Evolutionary conservation across 1,140 invertebrate genomes (phyloP).

Genomic region (Tetranychus cinnabarinus): DNA sequence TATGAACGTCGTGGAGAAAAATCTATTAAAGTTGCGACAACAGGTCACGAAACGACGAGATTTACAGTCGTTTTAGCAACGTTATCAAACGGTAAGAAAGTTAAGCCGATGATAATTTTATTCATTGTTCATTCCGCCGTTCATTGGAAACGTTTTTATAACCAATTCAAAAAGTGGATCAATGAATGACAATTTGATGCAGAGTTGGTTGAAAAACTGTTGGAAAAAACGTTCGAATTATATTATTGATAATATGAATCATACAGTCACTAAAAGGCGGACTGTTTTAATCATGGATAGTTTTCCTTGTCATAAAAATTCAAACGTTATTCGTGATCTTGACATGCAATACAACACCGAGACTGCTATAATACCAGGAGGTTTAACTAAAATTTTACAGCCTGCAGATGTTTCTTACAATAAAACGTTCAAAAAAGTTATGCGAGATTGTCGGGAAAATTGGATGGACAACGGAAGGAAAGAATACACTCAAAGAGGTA

Average conservation of each 20-base stretch:
- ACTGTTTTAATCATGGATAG: neutral
- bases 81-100: neutral
- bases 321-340: neutral
- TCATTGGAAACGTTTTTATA: neutral
- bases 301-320: neutral
- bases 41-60: neutral
- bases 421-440: neutral
- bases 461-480: neutral
- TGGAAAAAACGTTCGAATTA: neutral
- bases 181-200: neutral
- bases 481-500: neutral
- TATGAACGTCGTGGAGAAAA: neutral
- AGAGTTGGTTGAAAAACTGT: neutral
- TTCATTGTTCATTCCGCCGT: too few species aligned
- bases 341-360: neutral
- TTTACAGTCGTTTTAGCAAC: neutral
- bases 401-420: neutral
- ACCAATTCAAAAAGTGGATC: neutral
- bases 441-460: neutral
- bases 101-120: neutral
- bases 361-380: too few species aligned
- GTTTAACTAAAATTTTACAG: neutral
- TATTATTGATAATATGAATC: neutral
- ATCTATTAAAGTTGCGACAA: neutral
- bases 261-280: neutral